Conservation (phyloP, 2,888 invertebrate species). For the Mesochorus sp. region DNA sequence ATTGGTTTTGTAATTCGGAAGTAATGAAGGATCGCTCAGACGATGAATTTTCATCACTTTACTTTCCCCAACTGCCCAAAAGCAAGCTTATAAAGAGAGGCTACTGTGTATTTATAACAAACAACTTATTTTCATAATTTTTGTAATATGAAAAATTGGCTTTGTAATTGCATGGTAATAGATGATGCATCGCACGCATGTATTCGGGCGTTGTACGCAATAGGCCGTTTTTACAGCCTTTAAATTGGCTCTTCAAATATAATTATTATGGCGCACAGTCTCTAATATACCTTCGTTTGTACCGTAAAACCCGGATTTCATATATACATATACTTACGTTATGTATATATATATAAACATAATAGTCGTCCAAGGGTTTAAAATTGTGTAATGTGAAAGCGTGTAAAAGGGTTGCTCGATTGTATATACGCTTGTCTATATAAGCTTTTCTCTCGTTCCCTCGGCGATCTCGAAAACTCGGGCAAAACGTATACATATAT, state of each 20-base stretch:
- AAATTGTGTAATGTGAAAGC: conserved; percentile 56
- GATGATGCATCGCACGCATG: no score
- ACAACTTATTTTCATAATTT: no score
- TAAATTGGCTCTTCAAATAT: conserved; percentile 67
- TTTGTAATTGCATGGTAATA: no score
- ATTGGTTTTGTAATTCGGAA: no score
- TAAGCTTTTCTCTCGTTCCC: conserved; percentile 14
- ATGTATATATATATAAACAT: conserved; percentile 10
- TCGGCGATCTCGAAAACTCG: not conserved
- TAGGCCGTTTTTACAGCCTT: conserved; percentile 57
- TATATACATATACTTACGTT: not conserved
- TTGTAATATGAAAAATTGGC: no score
- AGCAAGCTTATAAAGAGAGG: no score
- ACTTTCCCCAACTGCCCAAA: no score
- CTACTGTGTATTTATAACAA: no score
- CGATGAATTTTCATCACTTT: no score
- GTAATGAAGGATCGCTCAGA: no score
- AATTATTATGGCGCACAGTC: conserved; percentile 40
- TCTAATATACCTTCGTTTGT: not conserved
- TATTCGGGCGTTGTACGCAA: no score
- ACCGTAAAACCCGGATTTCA: not conserved
- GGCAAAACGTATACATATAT: not conserved
- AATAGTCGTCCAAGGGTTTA: conserved; percentile 37
- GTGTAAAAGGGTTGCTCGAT: conserved; percentile 42
- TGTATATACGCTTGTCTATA: conserved; percentile 23